phyloP scores from a whole-genome alignment of 2,113 vertebrate species.

The Pteronura brasiliensis region DNA sequence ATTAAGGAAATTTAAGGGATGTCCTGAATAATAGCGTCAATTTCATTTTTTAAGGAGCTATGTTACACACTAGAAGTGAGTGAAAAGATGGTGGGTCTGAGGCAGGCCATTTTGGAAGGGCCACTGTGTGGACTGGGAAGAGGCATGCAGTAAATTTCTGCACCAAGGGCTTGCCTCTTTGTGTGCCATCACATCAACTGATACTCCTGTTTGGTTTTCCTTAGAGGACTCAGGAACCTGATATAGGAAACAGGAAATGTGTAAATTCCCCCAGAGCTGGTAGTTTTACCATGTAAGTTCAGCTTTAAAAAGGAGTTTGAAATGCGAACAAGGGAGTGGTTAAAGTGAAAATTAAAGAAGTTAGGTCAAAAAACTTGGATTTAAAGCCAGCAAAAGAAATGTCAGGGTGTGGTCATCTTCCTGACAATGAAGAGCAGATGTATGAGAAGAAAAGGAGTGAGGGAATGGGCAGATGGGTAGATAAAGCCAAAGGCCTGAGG shows the following conservation, averaged over 20 bases:
- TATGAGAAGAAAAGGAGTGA: background rate
- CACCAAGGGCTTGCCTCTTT: background rate
- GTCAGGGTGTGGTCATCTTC: background rate
- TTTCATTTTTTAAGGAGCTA: background rate
- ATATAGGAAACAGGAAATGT: background rate
- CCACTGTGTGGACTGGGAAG: background rate
- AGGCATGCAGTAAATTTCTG: background rate
- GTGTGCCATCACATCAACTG: background rate
- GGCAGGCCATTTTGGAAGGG: background rate
- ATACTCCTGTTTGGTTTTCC: background rate
- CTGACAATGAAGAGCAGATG: background rate
- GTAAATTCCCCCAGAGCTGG: background rate
- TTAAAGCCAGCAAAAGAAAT: background rate
- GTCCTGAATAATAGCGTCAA: background rate
- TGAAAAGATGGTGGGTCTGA: background rate
- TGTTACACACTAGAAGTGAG: background rate
- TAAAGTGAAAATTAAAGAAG: background rate
- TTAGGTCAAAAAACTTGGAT: background rate
- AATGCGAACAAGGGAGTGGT: background rate
- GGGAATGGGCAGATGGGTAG: background rate
- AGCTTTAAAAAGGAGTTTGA: conserved; percentile 4
- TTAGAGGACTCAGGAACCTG: background rate
- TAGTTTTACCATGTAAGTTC: background rate
- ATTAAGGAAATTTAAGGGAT: background rate
- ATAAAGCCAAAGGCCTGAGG: background rate